A percentile compares a stretch with the other conserved stretches of the same genome.
Evolutionary conservation across 2,888 invertebrate genomes (phyloP).

Genomic region (Gonocerus acuteangulatus): DNA sequence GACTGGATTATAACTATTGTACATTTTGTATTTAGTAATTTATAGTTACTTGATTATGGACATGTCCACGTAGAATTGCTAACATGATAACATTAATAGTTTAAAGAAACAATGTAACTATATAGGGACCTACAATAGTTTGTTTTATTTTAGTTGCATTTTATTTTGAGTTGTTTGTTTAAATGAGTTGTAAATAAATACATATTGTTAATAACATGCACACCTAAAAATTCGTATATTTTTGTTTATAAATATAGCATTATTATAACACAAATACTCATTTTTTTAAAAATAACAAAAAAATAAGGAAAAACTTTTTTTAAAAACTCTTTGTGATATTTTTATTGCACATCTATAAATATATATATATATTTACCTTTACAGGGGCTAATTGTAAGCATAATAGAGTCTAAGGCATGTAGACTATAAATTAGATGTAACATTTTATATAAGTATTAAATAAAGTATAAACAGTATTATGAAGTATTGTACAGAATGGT

Average conservation of each 20-base stretch:
- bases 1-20: constrained; percentile 9
- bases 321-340: constrained; percentile 21
- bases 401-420: constrained; percentile 16
- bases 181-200: too few relatives aligned
- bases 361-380: constrained; percentile 2
- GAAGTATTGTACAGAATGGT: neutral
- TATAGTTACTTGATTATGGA: constrained; percentile 6
- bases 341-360: constrained; percentile 14
- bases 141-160: too few relatives aligned
- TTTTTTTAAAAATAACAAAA: too few relatives aligned
- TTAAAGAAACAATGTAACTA: neutral
- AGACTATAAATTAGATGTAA: constrained; percentile 8
- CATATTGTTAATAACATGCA: too few relatives aligned
- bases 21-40: constrained; percentile 22
- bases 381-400: constrained; percentile 12
- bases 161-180: too few relatives aligned
- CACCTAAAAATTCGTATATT: too few relatives aligned
- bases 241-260: too few relatives aligned
- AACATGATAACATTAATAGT: constrained; percentile 4
- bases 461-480: constrained; percentile 24
- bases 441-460: neutral
- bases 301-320: too few relatives aligned
- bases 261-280: too few relatives aligned
- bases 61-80: constrained; percentile 5
- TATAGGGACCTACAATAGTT: constrained; percentile 19